Percentiles rank a stretch among this genome's conserved stretches.
These are phyloP conservation scores for Drosophila mettleri DNA, from an alignment of 2,888 invertebrate species.

Conservation along the genomic window DNA sequence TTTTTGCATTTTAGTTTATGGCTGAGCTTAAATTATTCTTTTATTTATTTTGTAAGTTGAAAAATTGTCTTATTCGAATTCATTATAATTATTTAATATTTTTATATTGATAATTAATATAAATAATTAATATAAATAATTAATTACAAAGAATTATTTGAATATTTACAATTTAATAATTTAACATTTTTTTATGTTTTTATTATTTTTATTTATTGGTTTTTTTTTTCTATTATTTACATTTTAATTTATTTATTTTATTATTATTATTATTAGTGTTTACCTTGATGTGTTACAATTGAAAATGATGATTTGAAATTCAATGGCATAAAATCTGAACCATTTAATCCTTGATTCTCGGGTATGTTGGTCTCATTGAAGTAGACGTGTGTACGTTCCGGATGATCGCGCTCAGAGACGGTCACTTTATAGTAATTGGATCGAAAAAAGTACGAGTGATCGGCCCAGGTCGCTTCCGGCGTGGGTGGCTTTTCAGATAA, in stretches of 20 bases:
- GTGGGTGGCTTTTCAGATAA: conserved; percentile 81
- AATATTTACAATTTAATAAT: no score
- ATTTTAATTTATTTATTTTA: not conserved
- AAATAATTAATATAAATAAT: no score
- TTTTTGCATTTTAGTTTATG: no score
- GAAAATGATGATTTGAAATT: conserved; percentile 85
- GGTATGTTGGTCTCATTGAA: conserved; percentile 83
- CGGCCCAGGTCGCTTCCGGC: conserved; percentile 86
- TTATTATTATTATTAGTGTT: conserved; percentile 24
- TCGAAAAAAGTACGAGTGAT: conserved; percentile 84
- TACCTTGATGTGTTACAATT: conserved; percentile 86
- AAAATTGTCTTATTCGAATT: no score
- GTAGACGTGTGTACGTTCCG: conserved; percentile 83
- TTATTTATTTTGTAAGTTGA: no score
- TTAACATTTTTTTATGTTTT: no score
- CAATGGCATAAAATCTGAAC: conserved; percentile 84
- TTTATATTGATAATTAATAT: no score
- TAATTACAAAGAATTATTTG: no score
- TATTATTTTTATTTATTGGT: no score
- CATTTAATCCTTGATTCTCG: conserved; percentile 83
- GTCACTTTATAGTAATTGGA: conserved; percentile 84
- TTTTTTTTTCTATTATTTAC: not conserved
- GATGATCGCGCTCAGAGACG: conserved; percentile 85
- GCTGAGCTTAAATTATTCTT: no score
- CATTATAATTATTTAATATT: no score